Evolutionary conservation across 2,797 vertebrate genomes (phyloP).

Genomic region (Dicrostonyx torquatus): DNA sequence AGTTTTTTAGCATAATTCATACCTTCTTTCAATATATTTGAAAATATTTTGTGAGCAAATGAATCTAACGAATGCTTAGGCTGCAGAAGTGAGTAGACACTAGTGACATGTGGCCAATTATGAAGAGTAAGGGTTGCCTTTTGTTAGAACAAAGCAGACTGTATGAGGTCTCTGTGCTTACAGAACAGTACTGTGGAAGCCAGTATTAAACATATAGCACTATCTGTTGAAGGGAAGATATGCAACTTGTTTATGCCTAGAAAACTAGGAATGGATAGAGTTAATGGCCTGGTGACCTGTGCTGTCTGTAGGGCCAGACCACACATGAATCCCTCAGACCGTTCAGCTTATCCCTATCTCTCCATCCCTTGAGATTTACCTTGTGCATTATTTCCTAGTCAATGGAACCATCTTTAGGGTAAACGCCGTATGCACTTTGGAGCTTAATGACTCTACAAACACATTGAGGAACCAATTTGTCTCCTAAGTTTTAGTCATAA

Average conservation of each 20-base stretch:
- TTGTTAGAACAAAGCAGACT: conserved; percentile 73
- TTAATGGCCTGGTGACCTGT: background rate
- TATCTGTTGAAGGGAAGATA: background rate
- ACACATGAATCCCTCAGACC: background rate
- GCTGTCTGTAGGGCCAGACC: background rate
- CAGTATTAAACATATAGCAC: background rate
- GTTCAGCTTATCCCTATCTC: background rate
- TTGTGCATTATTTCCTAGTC: background rate
- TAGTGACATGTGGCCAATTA: conserved; percentile 91
- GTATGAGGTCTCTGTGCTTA: background rate
- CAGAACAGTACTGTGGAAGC: background rate
- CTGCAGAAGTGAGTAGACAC: conserved; percentile 90
- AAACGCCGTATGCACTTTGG: too few relatives aligned
- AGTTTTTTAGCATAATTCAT: conserved; percentile 87
- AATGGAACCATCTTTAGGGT: background rate
- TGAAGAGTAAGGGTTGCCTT: conserved; percentile 92
- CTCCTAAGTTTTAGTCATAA: background rate
- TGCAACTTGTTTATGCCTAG: background rate
- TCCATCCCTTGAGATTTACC: too few relatives aligned
- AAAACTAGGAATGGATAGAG: background rate
- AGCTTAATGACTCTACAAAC: background rate
- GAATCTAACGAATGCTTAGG: conserved; percentile 90
- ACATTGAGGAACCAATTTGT: background rate
- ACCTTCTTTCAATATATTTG: conserved; percentile 86
- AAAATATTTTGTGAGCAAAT: conserved; percentile 85